Base-by-base conservation (phyloP, 2,113 vertebrate species). In the Microcebus tavaratra region DNA sequence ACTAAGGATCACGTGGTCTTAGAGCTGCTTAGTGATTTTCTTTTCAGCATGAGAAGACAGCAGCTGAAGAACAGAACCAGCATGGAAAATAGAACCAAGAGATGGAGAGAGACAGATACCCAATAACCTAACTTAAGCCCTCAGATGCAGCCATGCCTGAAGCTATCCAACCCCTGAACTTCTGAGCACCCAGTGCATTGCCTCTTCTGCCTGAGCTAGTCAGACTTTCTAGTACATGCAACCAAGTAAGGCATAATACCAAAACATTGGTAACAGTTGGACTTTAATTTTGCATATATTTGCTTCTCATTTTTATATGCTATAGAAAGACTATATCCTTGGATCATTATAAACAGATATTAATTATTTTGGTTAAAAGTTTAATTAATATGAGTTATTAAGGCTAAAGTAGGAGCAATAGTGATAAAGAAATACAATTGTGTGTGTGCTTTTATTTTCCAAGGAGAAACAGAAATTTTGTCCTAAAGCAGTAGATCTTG, bases 401-500 rank as follows among this genome's bases (percentile, higher is more conserved):
- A 91, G 50, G 8, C 39, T 67, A 87, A 20, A 5, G 6, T 76
- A 61, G 20, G 21, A 53, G 17, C 11, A 42, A 45, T 29, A 53
- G 8, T 83, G 13, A 91, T 34, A 82, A 86, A 59, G 45, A 63
- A 88, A 91, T 50, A 81, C 15, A 73, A 48, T 25, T 36, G 17
- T 59, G 2, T 42, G 10, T 72, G 20, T 23, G 27, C 31, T 73
- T 94, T 73, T 82, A 13, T 94, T 91, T 93, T 73, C 25, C 55
- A 88, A 88, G 57, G 53, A 34, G 83, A 78, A 94, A 55, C 34
- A 88, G 39, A 63, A 78, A 76, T 39, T 84, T 86, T 96, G 25
- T 88, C n/a, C 39, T 68, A 53, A 91, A 39, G 67, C 59, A 67
- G 27, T 73, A 63, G 10, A 67, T 88, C 27, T 83, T 90, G 13